Base-by-base conservation (phyloP, 2,113 vertebrate species). In the Antechinus flavipes region DNA sequence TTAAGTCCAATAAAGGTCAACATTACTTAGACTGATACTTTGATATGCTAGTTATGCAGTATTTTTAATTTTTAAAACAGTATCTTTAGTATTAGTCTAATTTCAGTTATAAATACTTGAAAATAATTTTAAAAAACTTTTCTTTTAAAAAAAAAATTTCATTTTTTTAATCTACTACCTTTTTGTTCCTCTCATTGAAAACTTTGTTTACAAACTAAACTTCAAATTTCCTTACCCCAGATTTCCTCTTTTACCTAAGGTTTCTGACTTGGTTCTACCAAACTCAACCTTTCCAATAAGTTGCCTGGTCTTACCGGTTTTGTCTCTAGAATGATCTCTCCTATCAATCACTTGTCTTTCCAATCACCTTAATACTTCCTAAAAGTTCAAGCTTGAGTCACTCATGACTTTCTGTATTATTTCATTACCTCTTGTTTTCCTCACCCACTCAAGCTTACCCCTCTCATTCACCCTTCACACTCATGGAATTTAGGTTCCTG, bases 371-470 rank as follows among this genome's bases (percentile, higher is more conserved):
- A 30, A 26, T 14, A 42, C 25, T 47, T 49, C 49, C 24, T 1
- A 49, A 49, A 9, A 52, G 54, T 54, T 2, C 27, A 55, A 68
- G 24, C 30, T 76, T 2, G 30, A 23, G 8, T n/a, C 23, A 30
- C 16, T 90, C 61, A 50, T 91, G 35, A 58, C 89, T 91, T 35
- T 90, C 90, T 96, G 24, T 90, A 22, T 61, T 52, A 92, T 7
- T 76, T 35, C 30, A 90, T n/a, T 25, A 8, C 42, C 95, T 54
- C 30, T 56, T 46, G 26, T 92, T 27, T 54, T 9, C 25, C 8
- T 14, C 12, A n/a, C 14, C 56, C 35, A 35, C 94, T 52, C 16
- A 55, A 26, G 16, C 49, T 46, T 49, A 30, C 14, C 23, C 0
- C 55, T 24, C 0, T 90, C 49, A 16, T 94, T 42, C 89, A 30